These are phyloP conservation scores for Gallinago solitaria DNA, from an alignment of 2,797 vertebrate species.

Conservation along the genomic window DNA sequence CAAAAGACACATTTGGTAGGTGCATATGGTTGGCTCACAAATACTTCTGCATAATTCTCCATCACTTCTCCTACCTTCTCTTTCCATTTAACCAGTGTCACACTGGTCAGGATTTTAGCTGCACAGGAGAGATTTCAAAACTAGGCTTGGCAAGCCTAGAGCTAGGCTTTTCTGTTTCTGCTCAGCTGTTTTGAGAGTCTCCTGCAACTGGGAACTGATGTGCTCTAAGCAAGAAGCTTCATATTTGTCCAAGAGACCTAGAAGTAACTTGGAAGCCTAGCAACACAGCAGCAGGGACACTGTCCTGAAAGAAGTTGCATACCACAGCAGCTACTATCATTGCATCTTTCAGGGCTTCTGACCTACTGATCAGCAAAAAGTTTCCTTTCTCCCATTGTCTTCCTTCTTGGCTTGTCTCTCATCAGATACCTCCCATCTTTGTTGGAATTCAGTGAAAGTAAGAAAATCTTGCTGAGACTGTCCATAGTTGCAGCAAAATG, in stretches of 20 bases:
- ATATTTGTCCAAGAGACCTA: not conserved
- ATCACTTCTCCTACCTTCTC: not conserved
- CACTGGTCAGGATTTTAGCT: not conserved
- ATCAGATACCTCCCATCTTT: not conserved
- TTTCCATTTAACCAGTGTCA: not conserved
- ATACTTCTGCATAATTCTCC: not conserved
- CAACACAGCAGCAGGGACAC: not conserved
- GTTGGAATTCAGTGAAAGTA: not conserved
- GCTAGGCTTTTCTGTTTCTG: not conserved
- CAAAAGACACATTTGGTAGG: not conserved
- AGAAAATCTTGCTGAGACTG: not conserved
- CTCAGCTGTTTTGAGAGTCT: not conserved
- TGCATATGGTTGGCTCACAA: not conserved
- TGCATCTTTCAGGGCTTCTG: not conserved
- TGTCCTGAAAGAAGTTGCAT: not conserved
- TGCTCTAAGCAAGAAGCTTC: not conserved
- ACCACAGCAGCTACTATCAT: not conserved
- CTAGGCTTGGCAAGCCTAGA: not conserved
- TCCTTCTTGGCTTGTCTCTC: not conserved
- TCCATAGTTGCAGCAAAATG: conserved; percentile 2
- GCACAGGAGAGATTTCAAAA: not conserved
- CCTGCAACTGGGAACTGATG: not conserved
- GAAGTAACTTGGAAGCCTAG: not conserved
- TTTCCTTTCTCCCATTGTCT: not conserved
- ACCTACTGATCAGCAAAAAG: not conserved